Evolutionary conservation across 2,113 vertebrate species (phyloP), one percentile per base, ranked within the genome.

Genomic region (Pionites leucogaster): DNA sequence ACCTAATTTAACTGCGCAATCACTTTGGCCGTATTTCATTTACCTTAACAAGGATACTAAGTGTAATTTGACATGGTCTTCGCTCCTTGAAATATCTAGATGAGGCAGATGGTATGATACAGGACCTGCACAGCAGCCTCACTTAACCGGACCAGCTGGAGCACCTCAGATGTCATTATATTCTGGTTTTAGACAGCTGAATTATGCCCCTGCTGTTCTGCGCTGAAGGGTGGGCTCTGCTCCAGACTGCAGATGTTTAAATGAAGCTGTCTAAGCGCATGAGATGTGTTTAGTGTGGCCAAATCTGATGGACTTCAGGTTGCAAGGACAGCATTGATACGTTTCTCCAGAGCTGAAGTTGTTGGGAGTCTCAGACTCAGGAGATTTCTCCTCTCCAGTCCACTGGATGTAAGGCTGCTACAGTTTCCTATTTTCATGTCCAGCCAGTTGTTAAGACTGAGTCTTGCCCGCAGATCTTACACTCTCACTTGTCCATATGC

Each of bases 321-420:
- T 0, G 1, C 29, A 77, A 55, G 29, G 29, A 31, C 47, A 11
- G 6, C 20, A 16, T 24, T 2, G 4, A 8, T 46, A 13, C 3
- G 3, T n/a, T 90, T 69, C 19, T 82, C n/a, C 46, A 53, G 33
- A 62, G 46, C 27, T 75, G 39, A 82, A 76, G 29, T 25, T 68
- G 31, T 17, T 57, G 57, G 60, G 33, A 62, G 24, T 39, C 39
- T 62, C 37, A n/a, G 29, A 69, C n/a, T 18, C 28, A 62, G 52
- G 25, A 35, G 59, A 25, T 19, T 31, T 7, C 24, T 75, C 18
- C 28, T 82, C 13, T 53, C 39, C 0, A 3, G n/a, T n/a, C n/a
- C 8, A 9, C 19, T 53, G 31, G 28, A 29, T 53, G 12, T 9
- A 39, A 75, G 37, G 28, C 28, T 68, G n/a, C 33, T 82, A 63